Evolutionary conservation across 2,113 vertebrate species (phyloP).

Genomic region (Xiphias gladius): DNA sequence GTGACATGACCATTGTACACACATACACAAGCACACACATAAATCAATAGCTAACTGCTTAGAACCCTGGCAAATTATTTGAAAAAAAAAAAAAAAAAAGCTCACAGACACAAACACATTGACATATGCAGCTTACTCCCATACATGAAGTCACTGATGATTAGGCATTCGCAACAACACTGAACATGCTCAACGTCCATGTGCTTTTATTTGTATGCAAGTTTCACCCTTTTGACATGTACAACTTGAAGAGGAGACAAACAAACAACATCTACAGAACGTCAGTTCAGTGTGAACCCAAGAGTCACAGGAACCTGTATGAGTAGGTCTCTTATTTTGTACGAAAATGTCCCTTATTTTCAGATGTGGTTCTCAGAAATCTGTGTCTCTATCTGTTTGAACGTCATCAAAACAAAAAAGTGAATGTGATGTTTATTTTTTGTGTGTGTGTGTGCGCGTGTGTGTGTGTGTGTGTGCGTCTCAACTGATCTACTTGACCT

Average conservation of each 20-base stretch:
- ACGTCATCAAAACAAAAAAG: not conserved
- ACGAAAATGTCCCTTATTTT: not conserved
- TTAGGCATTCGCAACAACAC: conserved; percentile 8
- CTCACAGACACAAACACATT: conserved; percentile 10
- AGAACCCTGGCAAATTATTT: conserved; percentile 49
- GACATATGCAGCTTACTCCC: not conserved
- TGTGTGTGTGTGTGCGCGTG: not conserved
- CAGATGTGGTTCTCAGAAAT: not conserved
- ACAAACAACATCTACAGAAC: not conserved
- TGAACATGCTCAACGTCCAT: not conserved
- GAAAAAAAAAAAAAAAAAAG: conserved; percentile 23
- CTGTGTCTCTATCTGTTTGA: not conserved
- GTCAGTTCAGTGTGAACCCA: not conserved
- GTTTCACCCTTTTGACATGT: not conserved
- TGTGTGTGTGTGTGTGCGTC: conserved; percentile 1
- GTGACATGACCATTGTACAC: conserved; percentile 69
- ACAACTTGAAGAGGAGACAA: not conserved
- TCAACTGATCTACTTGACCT: conserved; percentile 67
- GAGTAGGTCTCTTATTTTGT: not conserved
- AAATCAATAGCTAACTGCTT: conserved; percentile 67
- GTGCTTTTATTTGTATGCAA: not conserved
- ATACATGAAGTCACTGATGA: conserved; percentile 9
- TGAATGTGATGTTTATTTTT: not conserved
- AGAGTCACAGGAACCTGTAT: not conserved
- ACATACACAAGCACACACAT: conserved; percentile 17